Evolutionary conservation across 1,140 invertebrate species (phyloP), one percentile per base, ranked within the genome.

Genomic region (Pseudomyrmex sp.): DNA sequence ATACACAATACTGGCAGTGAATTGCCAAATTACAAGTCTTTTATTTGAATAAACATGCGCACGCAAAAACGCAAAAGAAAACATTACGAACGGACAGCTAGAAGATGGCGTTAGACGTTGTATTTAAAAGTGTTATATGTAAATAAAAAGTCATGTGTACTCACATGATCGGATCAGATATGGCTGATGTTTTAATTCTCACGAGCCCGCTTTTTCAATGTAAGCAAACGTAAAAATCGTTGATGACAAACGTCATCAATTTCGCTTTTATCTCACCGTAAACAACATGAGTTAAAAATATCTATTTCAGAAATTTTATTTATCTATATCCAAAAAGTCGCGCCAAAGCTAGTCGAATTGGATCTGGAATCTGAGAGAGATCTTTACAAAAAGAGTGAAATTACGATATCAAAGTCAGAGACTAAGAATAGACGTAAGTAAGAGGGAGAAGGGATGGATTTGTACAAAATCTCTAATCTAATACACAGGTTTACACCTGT

Each of bases 41-140:
- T 90, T 84, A 90, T 90, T 90, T 90, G 88, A 90, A 90, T 90
- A 90, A 90, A 90, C 89, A 89, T 83, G 82, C 76, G 69, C 50
- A 89, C 85, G 70, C 70, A 56, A 61, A 58, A 52, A 20, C 73
- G 18, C n/a, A 18, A 59, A 66, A n/a, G 82, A 76, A 84, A 88
- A 66, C 54, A 69, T 58, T 58, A 61, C 23, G 8, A 56, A 35
- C 48, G 75, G 85, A 88, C 87, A 82, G 59, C 63, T 56, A 68
- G 73, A 86, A 52, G 68, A 61, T 84, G 88, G 82, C 76, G 87
- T 79, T 84, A 83, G 83, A 83, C 86, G 75, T 84, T 77, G 84
- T 86, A 85, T 35, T 35, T 35, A 35, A 35, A 83, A 85, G 87
- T 58, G 58, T 85, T 74, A 88, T 70, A 26, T 52, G 61, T 85